Evolutionary conservation across 1,140 invertebrate species (phyloP).

Genomic region (Sitophilus oryzae): DNA sequence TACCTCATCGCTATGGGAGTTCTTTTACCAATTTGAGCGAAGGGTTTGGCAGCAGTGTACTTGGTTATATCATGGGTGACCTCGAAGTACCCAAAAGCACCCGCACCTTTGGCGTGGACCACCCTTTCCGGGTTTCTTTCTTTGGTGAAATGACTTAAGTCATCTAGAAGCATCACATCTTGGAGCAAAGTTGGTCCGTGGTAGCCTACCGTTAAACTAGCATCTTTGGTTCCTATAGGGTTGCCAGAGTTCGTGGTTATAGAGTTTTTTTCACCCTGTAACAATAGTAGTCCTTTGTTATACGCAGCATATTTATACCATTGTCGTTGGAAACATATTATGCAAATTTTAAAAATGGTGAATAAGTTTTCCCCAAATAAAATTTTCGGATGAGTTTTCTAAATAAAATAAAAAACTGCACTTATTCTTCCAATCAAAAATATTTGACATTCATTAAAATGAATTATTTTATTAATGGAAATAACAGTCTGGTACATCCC

Average conservation of each 20-base stretch:
- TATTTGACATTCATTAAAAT: too few species aligned
- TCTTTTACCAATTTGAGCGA: slow-evolving; percentile 72
- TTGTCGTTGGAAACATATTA: too few species aligned
- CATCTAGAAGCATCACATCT: slow-evolving; percentile 85
- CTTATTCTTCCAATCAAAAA: too few species aligned
- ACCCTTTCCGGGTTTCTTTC: slow-evolving; percentile 97
- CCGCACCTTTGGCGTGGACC: slow-evolving; percentile 95
- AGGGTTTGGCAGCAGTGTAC: slow-evolving; percentile 75
- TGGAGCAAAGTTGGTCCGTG: slow-evolving; percentile 84
- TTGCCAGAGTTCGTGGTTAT: slow-evolving; percentile 62
- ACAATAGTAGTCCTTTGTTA: too few species aligned
- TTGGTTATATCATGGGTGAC: slow-evolving; percentile 76
- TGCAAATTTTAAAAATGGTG: too few species aligned
- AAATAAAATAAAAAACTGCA: too few species aligned
- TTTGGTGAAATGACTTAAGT: slow-evolving; percentile 88
- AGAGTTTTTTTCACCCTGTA: slow-evolving; percentile 24
- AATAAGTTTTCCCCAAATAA: too few species aligned
- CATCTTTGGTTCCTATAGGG: slow-evolving; percentile 66
- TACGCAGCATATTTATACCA: too few species aligned
- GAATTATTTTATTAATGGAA: too few species aligned
- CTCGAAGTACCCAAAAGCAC: slow-evolving; percentile 96
- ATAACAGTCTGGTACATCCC: too few species aligned
- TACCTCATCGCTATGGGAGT: slow-evolving; percentile 69
- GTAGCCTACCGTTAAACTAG: slow-evolving; percentile 72
- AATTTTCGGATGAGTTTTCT: too few species aligned